These are phyloP conservation scores for Phengaris arion DNA, from an alignment of 2,888 invertebrate species.

Conservation along the genomic window DNA sequence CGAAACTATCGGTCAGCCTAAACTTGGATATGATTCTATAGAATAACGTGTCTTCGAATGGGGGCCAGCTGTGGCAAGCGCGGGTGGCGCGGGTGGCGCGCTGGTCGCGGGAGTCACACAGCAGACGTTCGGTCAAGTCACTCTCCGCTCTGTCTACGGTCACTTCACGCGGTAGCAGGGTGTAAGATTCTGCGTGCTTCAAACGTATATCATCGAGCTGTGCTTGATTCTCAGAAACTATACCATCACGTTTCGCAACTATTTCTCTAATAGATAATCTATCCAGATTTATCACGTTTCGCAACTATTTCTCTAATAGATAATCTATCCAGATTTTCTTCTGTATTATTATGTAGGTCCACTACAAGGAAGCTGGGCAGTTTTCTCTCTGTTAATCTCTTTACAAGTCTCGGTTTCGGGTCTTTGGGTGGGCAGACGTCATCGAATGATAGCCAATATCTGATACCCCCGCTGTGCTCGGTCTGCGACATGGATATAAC, in stretches of 20 bases:
- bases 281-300: not conserved
- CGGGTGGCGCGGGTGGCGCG: constrained; percentile 44
- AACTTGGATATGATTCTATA: constrained; percentile 67
- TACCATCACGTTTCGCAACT: not conserved
- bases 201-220: not conserved
- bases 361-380: constrained; percentile 60
- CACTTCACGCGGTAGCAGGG: constrained; percentile 26
- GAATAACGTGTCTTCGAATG: constrained; percentile 64
- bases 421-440: constrained; percentile 46
- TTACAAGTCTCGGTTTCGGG: constrained; percentile 33
- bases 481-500: constrained; percentile 69
- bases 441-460: constrained; percentile 73
- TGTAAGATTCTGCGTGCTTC: not conserved
- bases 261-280: not conserved
- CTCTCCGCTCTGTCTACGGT: constrained; percentile 34
- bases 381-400: constrained; percentile 48
- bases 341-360: constrained; percentile 39
- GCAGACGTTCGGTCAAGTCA: constrained; percentile 40
- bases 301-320: not conserved
- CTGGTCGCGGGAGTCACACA: constrained; percentile 50
- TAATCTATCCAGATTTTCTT: not conserved
- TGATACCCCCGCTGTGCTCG: constrained; percentile 62
- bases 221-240: not conserved
- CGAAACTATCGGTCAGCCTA: constrained; percentile 71
- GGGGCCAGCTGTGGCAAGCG: constrained; percentile 65